Conservation (phyloP, 2,797 vertebrate genomes). For the Tiaroga cobitis region DNA sequence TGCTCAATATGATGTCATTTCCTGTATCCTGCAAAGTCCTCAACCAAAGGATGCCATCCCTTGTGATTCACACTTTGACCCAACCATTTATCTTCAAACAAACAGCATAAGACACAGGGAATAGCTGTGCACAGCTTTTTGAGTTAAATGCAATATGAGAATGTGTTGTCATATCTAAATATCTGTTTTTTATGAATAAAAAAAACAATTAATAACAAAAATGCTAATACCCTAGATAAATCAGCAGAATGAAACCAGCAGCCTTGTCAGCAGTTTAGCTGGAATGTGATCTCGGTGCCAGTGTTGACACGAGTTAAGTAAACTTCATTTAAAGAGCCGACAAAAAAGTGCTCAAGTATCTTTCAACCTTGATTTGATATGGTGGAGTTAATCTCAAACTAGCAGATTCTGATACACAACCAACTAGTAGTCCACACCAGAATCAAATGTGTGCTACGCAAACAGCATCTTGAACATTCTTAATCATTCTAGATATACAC, state of each 20-base stretch:
- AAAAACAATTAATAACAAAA: not conserved
- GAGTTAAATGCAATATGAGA: not conserved
- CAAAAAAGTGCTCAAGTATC: constrained; percentile 19
- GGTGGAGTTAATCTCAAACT: constrained; percentile 49
- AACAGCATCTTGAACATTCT: not conserved
- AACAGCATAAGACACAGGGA: not conserved
- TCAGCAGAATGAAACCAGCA: not conserved
- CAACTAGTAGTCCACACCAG: not conserved
- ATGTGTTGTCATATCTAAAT: not conserved
- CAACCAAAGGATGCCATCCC: not conserved
- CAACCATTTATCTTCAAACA: not conserved
- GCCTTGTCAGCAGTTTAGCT: constrained; percentile 12
- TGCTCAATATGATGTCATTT: not conserved
- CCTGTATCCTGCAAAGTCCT: not conserved
- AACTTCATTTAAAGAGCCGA: constrained; percentile 7
- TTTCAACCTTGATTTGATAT: constrained; percentile 37
- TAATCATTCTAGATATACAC: not conserved
- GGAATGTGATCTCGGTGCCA: constrained; percentile 1
- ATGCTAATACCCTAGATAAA: not conserved
- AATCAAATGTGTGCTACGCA: not conserved
- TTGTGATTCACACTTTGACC: not conserved
- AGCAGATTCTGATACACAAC: not conserved
- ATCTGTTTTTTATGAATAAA: not conserved
- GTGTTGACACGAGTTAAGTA: constrained; percentile 27
- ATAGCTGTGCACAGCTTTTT: not conserved